phyloP scores from a whole-genome alignment of 2,888 invertebrate genomes.

The Spicauda simplicius region DNA sequence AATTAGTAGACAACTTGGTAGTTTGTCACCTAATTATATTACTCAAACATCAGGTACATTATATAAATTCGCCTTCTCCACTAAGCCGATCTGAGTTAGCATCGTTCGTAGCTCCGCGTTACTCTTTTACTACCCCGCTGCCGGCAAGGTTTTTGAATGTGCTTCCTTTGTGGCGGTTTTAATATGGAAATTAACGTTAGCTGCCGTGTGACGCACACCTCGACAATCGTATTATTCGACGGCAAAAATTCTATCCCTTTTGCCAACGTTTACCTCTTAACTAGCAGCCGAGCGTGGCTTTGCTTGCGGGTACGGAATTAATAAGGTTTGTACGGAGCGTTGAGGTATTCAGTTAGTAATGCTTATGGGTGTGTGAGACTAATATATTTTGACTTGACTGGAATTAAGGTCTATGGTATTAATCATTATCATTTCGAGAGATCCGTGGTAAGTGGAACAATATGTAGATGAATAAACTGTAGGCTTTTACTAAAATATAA shows the following conservation, averaged over 20 bases:
- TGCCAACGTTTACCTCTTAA: slow-evolving; percentile 25
- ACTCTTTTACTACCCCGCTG: slow-evolving; percentile 52
- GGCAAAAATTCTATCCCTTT: slow-evolving; percentile 47
- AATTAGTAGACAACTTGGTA: no score
- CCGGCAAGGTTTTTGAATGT: slow-evolving; percentile 81
- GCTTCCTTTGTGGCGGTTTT: slow-evolving; percentile 85
- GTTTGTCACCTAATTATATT: no score
- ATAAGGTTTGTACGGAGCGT: not conserved
- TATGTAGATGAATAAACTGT: no score
- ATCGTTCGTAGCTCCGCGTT: slow-evolving; percentile 38
- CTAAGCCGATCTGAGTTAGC: not conserved
- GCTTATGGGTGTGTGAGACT: no score
- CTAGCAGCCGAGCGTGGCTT: slow-evolving; percentile 6
- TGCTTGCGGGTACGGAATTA: not conserved
- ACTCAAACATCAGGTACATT: no score
- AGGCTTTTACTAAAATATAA: no score
- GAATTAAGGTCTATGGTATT: no score
- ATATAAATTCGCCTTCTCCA: slow-evolving; percentile 11
- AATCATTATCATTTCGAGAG: no score
- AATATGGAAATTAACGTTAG: slow-evolving; percentile 84
- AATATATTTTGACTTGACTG: no score
- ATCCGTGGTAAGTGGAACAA: no score
- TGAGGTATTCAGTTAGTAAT: no score
- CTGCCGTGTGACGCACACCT: slow-evolving; percentile 74
- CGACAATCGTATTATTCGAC: slow-evolving; percentile 62